Percentiles rank a stretch among this genome's conserved stretches.
Evolutionary conservation across 2,113 vertebrate genomes (phyloP).

Genomic region (Psephotus haematonotus): DNA sequence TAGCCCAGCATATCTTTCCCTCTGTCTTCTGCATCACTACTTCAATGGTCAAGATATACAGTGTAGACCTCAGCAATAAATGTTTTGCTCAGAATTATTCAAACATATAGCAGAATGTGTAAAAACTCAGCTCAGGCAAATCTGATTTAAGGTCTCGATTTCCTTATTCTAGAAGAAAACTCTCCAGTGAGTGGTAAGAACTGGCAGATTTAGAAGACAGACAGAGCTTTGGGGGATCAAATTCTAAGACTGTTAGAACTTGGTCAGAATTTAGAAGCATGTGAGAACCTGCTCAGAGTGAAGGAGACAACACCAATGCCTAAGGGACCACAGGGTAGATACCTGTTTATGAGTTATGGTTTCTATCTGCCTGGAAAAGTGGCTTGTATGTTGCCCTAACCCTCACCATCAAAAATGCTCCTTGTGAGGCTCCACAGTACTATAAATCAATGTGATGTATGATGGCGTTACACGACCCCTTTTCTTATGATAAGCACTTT

Average conservation of each 20-base stretch:
- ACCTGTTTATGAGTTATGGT: neutral
- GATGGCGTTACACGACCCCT: neutral
- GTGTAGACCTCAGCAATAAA: conserved; percentile 13
- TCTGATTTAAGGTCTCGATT: conserved; percentile 28
- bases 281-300: neutral
- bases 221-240: neutral
- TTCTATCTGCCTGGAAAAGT: neutral
- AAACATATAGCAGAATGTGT: neutral
- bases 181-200: neutral
- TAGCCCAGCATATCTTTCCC: neutral
- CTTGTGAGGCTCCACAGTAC: neutral
- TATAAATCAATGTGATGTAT: neutral
- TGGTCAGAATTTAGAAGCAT: neutral
- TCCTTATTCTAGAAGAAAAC: neutral
- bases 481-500: neutral
- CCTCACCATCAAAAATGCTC: neutral
- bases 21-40: conserved; percentile 13
- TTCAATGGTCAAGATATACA: neutral
- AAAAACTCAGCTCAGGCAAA: neutral
- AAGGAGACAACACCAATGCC: neutral
- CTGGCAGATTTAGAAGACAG: neutral
- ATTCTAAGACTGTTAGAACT: neutral
- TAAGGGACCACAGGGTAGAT: neutral
- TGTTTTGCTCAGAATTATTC: conserved; percentile 11
- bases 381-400: neutral